phyloP scores from a whole-genome alignment of 2,797 vertebrate species.

The Selene dorsalis region DNA sequence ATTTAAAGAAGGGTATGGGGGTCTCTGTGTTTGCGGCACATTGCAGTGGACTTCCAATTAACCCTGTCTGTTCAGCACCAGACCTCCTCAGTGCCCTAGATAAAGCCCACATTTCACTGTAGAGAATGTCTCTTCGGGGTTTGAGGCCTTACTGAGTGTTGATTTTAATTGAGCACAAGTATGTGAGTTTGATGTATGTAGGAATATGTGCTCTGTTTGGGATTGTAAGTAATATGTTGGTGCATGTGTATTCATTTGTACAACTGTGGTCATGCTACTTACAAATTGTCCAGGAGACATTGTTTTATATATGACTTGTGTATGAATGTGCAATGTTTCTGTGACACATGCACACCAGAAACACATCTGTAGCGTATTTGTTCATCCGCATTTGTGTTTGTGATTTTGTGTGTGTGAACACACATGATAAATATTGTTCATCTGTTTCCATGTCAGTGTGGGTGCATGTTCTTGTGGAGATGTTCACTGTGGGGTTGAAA shows the following conservation, averaged over 20 bases:
- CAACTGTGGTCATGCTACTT: neutral
- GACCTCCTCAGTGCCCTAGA: slow-evolving; percentile 24
- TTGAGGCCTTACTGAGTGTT: slow-evolving; percentile 61
- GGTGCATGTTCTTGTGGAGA: too few species aligned
- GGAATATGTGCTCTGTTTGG: slow-evolving; percentile 14
- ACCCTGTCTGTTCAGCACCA: slow-evolving; percentile 46
- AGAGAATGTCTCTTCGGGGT: slow-evolving; percentile 51
- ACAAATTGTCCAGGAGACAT: neutral
- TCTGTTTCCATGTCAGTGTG: neutral
- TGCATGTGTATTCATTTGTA: neutral
- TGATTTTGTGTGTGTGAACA: neutral
- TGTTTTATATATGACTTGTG: neutral
- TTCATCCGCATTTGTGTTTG: neutral
- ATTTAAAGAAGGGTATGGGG: slow-evolving; percentile 54
- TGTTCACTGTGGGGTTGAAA: neutral
- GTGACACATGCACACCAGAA: neutral
- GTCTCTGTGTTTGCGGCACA: slow-evolving; percentile 47
- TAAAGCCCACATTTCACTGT: slow-evolving; percentile 39
- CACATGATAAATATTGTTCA: neutral
- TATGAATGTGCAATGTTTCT: neutral
- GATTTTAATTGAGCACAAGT: slow-evolving; percentile 69
- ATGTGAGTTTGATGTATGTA: slow-evolving; percentile 53
- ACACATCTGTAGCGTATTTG: neutral
- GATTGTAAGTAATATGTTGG: slow-evolving; percentile 15
- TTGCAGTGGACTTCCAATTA: slow-evolving; percentile 39